Percentiles rank a stretch among this genome's conserved stretches.
These are phyloP conservation scores for Frieseomelitta varia DNA, from an alignment of 1,140 invertebrate species.

Conservation along the genomic window DNA sequence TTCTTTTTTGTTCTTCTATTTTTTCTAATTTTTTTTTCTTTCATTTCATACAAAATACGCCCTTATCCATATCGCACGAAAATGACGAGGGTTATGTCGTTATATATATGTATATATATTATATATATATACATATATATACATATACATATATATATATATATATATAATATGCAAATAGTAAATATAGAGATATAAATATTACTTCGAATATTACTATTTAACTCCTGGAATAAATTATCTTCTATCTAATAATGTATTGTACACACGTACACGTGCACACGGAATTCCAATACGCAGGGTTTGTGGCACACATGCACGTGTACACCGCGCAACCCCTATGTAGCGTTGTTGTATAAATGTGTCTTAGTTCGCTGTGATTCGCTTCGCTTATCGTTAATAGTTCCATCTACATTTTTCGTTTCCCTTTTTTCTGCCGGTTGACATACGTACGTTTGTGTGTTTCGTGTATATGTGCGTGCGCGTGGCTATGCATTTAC, in stretches of 20 bases:
- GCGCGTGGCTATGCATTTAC: neutral
- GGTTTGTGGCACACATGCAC: neutral
- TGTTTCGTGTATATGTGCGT: neutral
- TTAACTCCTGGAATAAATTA: constrained; percentile 67
- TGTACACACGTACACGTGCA: constrained; percentile 9
- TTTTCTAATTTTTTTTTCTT: neutral
- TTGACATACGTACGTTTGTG: neutral
- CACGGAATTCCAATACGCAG: neutral
- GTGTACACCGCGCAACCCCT: neutral
- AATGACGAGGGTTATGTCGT: constrained; percentile 25
- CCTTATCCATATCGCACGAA: neutral
- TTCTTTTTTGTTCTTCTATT: too few species aligned
- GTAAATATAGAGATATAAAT: constrained; percentile 73
- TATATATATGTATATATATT: neutral
- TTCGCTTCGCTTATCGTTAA: constrained; percentile 19
- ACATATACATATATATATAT: too few species aligned
- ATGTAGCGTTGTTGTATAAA: neutral
- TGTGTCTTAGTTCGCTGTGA: constrained; percentile 18
- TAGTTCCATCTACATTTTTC: constrained; percentile 18
- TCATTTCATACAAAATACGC: constrained; percentile 34
- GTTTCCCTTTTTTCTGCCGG: neutral
- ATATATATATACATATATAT: too few species aligned
- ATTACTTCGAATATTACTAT: constrained; percentile 68
- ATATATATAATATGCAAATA: constrained; percentile 46
- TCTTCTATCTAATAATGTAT: constrained; percentile 41